Conservation (phyloP, 2,797 vertebrate species). For the Champsocephalus gunnari region DNA sequence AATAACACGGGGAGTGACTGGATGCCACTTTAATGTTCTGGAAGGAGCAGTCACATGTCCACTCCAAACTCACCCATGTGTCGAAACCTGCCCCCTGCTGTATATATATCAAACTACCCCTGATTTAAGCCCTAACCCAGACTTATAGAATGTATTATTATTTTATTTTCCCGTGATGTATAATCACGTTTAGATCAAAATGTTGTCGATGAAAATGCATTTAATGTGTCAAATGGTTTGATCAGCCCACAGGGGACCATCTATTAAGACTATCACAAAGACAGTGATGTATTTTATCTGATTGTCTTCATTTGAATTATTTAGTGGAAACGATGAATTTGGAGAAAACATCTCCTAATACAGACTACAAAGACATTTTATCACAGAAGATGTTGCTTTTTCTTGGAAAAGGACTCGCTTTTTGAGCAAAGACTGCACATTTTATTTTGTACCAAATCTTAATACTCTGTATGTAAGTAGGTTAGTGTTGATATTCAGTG, state of each 20-base stretch:
- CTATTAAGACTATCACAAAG: background rate
- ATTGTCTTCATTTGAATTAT: constrained; percentile 6
- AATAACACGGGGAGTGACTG: constrained; percentile 25
- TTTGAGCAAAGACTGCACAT: constrained; percentile 40
- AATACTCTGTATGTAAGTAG: constrained; percentile 27
- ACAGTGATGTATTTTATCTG: background rate
- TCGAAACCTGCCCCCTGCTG: constrained; percentile 19
- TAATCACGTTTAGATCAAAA: constrained; percentile 18
- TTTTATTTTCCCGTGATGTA: background rate
- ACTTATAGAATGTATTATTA: constrained; percentile 58
- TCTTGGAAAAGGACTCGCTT: constrained; percentile 13
- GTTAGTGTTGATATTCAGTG: constrained; percentile 27
- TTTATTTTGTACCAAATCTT: constrained; percentile 18
- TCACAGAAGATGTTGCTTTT: background rate
- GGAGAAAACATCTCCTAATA: background rate
- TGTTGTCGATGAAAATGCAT: constrained; percentile 3
- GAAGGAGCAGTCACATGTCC: background rate
- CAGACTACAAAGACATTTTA: constrained; percentile 12
- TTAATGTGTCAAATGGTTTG: constrained; percentile 13
- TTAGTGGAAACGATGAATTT: constrained; percentile 10
- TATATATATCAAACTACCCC: constrained; percentile 19
- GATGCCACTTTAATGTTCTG: constrained; percentile 6
- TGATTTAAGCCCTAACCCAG: constrained; percentile 7
- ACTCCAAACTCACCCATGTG: background rate
- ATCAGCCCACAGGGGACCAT: constrained; percentile 14